phyloP scores from a whole-genome alignment of 2,888 invertebrate genomes.

The Eupithecia subumbrata region DNA sequence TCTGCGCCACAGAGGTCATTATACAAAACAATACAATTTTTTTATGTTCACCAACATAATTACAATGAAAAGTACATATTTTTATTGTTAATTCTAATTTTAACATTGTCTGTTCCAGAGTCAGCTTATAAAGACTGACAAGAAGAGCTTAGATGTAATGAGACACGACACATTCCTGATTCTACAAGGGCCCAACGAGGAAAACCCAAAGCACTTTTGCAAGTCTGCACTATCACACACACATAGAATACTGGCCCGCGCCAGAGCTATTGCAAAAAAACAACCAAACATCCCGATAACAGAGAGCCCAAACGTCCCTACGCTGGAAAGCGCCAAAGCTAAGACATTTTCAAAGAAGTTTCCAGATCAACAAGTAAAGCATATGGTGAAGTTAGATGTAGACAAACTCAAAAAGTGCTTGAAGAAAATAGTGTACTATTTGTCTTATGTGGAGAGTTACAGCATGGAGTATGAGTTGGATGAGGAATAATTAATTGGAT shows the following conservation, averaged over 20 bases:
- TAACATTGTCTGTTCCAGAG: slow-evolving; percentile 73
- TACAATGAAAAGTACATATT: too few species aligned
- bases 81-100: neutral
- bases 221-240: slow-evolving; percentile 88
- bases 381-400: slow-evolving; percentile 78
- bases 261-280: slow-evolving; percentile 58
- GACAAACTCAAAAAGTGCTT: slow-evolving; percentile 81
- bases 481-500: slow-evolving; percentile 46
- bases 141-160: slow-evolving; percentile 83
- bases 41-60: too few species aligned
- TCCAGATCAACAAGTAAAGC: slow-evolving; percentile 77
- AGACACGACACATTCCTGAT: slow-evolving; percentile 85
- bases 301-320: neutral
- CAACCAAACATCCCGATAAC: neutral
- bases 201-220: slow-evolving; percentile 83
- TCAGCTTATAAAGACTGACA: slow-evolving; percentile 81
- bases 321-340: slow-evolving; percentile 33
- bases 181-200: slow-evolving; percentile 84
- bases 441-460: slow-evolving; percentile 85
- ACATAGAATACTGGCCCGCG: slow-evolving; percentile 77
- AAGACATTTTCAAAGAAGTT: slow-evolving; percentile 83
- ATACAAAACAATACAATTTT: too few species aligned
- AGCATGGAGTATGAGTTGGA: slow-evolving; percentile 60
- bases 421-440: slow-evolving; percentile 89
- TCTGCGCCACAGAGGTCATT: too few species aligned